Evolutionary conservation across 2,888 invertebrate species (phyloP).

Genomic region (Dryococelus australis): DNA sequence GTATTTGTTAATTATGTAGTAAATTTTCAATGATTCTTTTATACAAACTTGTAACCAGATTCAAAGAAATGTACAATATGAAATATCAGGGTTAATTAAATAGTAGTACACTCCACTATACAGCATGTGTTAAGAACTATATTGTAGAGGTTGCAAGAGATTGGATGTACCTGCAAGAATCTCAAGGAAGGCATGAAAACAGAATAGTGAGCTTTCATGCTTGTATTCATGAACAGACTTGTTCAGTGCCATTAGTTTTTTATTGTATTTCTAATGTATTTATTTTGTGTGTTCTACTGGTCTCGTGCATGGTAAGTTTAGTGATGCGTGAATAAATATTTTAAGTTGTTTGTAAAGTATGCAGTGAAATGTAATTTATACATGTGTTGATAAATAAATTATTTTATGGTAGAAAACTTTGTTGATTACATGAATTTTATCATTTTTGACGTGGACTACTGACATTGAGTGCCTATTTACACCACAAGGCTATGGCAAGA

Average conservation of each 20-base stretch:
- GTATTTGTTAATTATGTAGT: too few species aligned
- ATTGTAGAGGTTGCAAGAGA: neutral
- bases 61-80: neutral
- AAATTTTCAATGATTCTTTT: neutral
- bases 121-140: neutral
- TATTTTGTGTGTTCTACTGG: neutral
- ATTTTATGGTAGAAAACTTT: neutral
- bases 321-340: neutral
- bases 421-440: too few species aligned
- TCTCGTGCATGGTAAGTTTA: neutral
- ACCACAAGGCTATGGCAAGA: too few species aligned
- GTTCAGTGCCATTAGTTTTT: neutral
- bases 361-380: neutral
- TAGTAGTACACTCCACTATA: neutral
- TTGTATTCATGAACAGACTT: neutral
- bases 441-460: too few species aligned
- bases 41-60: neutral
- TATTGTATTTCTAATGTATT: neutral
- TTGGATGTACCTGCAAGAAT: neutral
- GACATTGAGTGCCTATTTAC: too few species aligned
- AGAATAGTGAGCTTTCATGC: neutral
- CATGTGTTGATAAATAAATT: neutral
- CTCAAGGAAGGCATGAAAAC: neutral
- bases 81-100: neutral
- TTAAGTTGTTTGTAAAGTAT: neutral